Conservation (phyloP, 2,888 invertebrate species). For the Spatulosminthurus flaviceps region DNA sequence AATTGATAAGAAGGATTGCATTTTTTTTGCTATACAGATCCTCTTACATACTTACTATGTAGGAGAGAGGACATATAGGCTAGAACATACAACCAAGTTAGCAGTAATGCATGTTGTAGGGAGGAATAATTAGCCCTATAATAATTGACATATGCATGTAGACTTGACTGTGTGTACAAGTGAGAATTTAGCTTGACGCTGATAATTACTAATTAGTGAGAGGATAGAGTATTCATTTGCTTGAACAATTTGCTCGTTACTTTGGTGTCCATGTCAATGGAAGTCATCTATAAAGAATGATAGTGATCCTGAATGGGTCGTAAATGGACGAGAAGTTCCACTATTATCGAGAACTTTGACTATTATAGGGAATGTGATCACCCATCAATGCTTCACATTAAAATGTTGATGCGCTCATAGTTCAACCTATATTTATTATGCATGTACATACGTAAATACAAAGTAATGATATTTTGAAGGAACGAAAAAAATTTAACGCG, state of each 20-base stretch:
- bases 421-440: no score
- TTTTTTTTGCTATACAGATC: no score
- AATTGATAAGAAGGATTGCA: no score
- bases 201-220: conserved; percentile 10
- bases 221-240: not conserved
- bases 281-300: not conserved
- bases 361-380: conserved; percentile 5
- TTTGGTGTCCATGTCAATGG: not conserved
- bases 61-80: no score
- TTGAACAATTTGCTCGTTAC: conserved; percentile 13
- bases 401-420: not conserved
- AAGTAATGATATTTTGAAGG: not conserved
- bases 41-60: no score
- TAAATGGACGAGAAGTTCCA: no score
- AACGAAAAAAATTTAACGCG: not conserved
- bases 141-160: not conserved
- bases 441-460: no score
- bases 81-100: no score
- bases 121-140: no score
- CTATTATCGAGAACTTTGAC: not conserved
- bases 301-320: not conserved
- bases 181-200: conserved; percentile 8
- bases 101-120: no score
- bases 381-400: not conserved
- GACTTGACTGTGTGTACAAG: not conserved